A percentile compares a stretch with the other conserved stretches of the same genome.
Conservation (phyloP, 2,888 invertebrate genomes). For the Apotomis capreana region DNA sequence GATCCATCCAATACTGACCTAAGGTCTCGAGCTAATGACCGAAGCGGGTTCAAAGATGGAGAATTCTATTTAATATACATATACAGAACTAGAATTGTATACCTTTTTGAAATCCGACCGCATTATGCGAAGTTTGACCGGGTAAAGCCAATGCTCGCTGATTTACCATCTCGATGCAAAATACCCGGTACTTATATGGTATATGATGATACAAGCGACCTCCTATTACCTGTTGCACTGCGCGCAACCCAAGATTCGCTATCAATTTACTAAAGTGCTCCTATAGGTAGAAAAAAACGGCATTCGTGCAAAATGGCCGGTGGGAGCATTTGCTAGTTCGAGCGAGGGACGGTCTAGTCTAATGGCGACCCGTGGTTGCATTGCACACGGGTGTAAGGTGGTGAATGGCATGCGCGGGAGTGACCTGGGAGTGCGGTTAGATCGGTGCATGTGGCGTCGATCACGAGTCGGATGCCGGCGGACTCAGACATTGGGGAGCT, state of each 20-base stretch:
- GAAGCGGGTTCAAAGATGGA: not conserved
- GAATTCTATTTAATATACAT: not conserved
- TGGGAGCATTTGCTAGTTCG: slow-evolving; percentile 5
- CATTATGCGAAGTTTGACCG: too few species aligned
- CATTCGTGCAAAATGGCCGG: slow-evolving; percentile 25
- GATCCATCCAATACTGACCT: too few species aligned
- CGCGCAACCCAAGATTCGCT: slow-evolving; percentile 7
- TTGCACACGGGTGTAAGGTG: not conserved
- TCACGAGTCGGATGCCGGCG: slow-evolving; percentile 20
- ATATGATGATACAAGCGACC: slow-evolving; percentile 14
- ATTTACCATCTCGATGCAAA: not conserved
- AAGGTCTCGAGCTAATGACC: too few species aligned
- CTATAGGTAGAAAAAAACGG: slow-evolving; percentile 9
- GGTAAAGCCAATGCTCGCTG: not conserved
- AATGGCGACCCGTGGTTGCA: not conserved
- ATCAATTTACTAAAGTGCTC: slow-evolving; percentile 36
- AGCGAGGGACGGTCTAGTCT: not conserved
- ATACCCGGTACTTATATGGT: slow-evolving; percentile 13
- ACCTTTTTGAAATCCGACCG: too few species aligned
- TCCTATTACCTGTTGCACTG: not conserved
- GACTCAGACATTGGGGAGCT: slow-evolving; percentile 2
- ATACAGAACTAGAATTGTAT: not conserved
- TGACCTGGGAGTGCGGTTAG: not conserved
- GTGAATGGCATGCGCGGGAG: slow-evolving; percentile 4
- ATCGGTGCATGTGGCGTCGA: slow-evolving; percentile 28